phyloP scores from a whole-genome alignment of 2,797 vertebrate genomes.

The Pyrocephalus nanus region DNA sequence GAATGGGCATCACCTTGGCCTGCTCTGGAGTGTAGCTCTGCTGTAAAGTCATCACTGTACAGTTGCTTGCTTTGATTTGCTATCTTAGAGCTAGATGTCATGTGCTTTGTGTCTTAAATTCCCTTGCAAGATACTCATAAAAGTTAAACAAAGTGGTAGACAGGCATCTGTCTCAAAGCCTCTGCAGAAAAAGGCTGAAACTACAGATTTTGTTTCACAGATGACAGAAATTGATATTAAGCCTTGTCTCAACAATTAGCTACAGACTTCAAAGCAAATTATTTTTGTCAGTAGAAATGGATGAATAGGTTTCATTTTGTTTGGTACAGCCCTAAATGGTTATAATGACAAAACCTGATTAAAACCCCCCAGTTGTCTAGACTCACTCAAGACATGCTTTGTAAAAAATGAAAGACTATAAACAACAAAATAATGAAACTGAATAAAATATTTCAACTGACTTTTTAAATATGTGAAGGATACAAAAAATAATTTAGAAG shows the following conservation, averaged over 20 bases:
- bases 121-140: background rate
- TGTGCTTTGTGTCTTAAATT: background rate
- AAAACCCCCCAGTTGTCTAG: background rate
- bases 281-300: background rate
- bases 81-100: background rate
- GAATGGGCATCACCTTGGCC: background rate
- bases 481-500: background rate
- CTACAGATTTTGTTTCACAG: background rate
- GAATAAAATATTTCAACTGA: background rate
- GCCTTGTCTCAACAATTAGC: background rate
- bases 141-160: background rate
- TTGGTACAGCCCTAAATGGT: background rate
- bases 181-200: background rate
- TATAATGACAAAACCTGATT: background rate
- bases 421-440: background rate
- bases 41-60: background rate
- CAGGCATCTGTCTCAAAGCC: background rate
- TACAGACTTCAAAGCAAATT: background rate
- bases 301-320: background rate
- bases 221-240: background rate
- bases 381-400: background rate
- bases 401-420: background rate
- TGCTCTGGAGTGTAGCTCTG: background rate
- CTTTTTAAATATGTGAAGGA: background rate
- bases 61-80: background rate